These are phyloP conservation scores for Rhinogobius similis DNA, from an alignment of 2,113 vertebrate genomes.

Conservation along the genomic window DNA sequence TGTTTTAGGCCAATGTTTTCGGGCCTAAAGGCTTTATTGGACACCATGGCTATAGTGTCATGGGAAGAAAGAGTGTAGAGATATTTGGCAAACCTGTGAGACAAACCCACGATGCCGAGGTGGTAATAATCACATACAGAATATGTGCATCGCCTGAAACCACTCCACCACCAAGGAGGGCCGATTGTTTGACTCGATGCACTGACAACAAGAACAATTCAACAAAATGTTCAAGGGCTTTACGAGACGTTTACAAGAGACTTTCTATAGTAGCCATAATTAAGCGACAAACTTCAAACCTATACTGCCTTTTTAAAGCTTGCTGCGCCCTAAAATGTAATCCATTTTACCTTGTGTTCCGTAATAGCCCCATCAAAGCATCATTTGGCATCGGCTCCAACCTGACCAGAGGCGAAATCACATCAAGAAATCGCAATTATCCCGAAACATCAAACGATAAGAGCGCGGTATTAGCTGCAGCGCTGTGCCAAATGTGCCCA, in stretches of 20 bases:
- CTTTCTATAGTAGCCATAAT: not conserved
- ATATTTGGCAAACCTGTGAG: no score
- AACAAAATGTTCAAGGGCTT: no score
- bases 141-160: no score
- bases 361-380: slow-evolving; percentile 13
- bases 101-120: no score
- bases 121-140: no score
- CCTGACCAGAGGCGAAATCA: slow-evolving; percentile 1
- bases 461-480: not conserved
- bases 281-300: not conserved
- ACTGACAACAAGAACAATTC: no score
- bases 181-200: no score
- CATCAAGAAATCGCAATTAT: slow-evolving; percentile 2
- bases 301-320: slow-evolving; percentile 14
- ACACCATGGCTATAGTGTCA: not conserved
- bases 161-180: no score
- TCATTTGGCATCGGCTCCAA: slow-evolving; percentile 18
- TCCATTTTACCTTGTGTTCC: slow-evolving; percentile 35
- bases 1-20: not conserved
- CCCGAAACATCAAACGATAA: slow-evolving; percentile 1
- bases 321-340: slow-evolving; percentile 14
- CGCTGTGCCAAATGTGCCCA: not conserved
- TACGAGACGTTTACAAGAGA: no score
- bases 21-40: not conserved
- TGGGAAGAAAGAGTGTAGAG: no score